Percentiles rank a stretch among this genome's conserved stretches.
Evolutionary conservation across 2,113 vertebrate genomes (phyloP).

Genomic region (Vicugna pacos): DNA sequence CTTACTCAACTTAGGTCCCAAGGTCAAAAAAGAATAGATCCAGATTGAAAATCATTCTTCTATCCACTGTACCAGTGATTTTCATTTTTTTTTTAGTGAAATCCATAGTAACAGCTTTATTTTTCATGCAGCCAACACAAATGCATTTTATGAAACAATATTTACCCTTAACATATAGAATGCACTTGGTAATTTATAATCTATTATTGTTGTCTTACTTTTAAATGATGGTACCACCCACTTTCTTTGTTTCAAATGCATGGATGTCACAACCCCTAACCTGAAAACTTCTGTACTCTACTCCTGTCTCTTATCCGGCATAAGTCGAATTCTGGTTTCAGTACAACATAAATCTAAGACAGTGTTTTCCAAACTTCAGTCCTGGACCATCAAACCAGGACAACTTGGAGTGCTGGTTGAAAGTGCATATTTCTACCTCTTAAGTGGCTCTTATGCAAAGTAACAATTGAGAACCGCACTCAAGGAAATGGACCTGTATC

Average conservation of each 20-base stretch:
- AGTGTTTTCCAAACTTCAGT: background rate
- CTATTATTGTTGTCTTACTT: background rate
- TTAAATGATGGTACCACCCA: background rate
- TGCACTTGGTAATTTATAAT: background rate
- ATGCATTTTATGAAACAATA: background rate
- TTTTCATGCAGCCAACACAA: background rate
- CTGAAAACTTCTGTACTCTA: background rate
- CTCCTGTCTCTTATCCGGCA: background rate
- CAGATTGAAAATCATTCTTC: background rate
- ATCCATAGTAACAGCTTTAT: background rate
- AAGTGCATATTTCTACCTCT: background rate
- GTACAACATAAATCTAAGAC: background rate
- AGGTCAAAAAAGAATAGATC: background rate
- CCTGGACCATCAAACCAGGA: background rate
- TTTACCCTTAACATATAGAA: background rate
- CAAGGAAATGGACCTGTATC: background rate
- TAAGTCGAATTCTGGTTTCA: constrained; percentile 31
- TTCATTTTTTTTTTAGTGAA: constrained; percentile 20
- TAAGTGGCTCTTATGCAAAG: background rate
- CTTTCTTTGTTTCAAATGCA: constrained; percentile 15
- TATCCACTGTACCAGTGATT: background rate
- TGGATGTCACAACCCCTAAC: background rate
- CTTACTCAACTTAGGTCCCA: background rate
- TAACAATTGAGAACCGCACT: background rate
- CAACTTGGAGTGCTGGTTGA: background rate